Percentiles rank a stretch among this genome's conserved stretches.
Conservation (phyloP, 2,113 vertebrate genomes). For the Poecilia latipinna region DNA sequence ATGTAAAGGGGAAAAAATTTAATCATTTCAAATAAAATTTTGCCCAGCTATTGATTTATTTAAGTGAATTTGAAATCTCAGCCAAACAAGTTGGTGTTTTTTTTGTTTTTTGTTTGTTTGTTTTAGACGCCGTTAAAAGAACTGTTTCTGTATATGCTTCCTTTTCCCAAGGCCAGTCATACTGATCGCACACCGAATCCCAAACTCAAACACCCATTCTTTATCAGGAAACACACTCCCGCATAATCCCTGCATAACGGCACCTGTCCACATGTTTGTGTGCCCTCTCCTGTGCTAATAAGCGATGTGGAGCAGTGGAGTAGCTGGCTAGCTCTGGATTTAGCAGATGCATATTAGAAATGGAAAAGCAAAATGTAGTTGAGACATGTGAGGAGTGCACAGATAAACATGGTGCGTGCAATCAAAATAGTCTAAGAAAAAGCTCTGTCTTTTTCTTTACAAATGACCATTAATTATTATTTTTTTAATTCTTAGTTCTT, state of each 20-base stretch:
- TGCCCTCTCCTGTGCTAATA: not conserved
- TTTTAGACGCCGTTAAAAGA: not conserved
- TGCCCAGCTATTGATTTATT: not conserved
- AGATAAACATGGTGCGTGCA: too few relatives aligned
- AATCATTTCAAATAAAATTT: not conserved
- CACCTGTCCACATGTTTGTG: constrained; percentile 46
- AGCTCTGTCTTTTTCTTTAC: too few relatives aligned
- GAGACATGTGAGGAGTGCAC: too few relatives aligned
- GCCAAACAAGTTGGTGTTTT: not conserved
- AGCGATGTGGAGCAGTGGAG: not conserved
- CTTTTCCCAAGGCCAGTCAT: constrained; percentile 40
- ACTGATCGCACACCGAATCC: constrained; percentile 67
- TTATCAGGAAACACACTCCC: constrained; percentile 72
- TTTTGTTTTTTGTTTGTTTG: too few relatives aligned
- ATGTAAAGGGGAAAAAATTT: not conserved
- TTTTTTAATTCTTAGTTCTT: too few relatives aligned
- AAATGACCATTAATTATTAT: too few relatives aligned
- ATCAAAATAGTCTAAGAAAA: too few relatives aligned
- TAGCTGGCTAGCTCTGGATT: not conserved
- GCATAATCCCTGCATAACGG: constrained; percentile 62
- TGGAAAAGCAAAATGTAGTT: not conserved
- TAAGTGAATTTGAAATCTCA: not conserved
- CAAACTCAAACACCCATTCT: constrained; percentile 75
- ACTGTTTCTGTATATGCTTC: not conserved
- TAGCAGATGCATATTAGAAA: not conserved